These are phyloP conservation scores for Cynocephalus volans DNA, from an alignment of 2,113 vertebrate genomes.

Conservation along the genomic window DNA sequence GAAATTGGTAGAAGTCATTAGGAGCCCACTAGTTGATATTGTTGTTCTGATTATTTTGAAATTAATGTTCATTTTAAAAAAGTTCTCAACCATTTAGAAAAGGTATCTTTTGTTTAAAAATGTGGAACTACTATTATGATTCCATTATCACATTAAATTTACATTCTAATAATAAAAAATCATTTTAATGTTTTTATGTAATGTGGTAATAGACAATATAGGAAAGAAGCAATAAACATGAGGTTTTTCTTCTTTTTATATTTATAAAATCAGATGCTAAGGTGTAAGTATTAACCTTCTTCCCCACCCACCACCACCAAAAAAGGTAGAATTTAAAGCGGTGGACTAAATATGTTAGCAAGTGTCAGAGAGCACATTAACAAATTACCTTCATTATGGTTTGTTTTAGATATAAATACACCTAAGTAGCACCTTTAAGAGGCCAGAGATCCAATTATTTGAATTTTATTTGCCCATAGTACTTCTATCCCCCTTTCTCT, in stretches of 20 bases:
- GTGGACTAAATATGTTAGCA: neutral
- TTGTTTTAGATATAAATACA: slow-evolving; percentile 47
- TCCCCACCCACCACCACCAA: neutral
- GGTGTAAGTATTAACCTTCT: neutral
- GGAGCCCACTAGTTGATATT: neutral
- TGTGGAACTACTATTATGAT: neutral
- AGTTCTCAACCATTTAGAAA: slow-evolving; percentile 3
- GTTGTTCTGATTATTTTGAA: slow-evolving; percentile 56
- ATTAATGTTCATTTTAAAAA: slow-evolving; percentile 24
- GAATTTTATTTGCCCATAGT: slow-evolving; percentile 48
- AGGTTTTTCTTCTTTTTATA: slow-evolving; percentile 6
- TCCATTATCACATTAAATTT: slow-evolving; percentile 24
- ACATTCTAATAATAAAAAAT: neutral
- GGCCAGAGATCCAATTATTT: slow-evolving; percentile 17
- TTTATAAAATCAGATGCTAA: slow-evolving; percentile 37
- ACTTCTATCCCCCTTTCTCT: slow-evolving; percentile 40
- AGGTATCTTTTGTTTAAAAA: slow-evolving; percentile 29
- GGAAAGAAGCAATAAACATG: slow-evolving; percentile 21
- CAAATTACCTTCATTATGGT: neutral
- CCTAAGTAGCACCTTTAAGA: slow-evolving; percentile 15
- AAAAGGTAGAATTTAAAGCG: slow-evolving; percentile 14
- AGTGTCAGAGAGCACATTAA: neutral
- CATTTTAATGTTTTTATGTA: slow-evolving; percentile 1
- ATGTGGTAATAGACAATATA: neutral
- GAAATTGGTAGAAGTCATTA: slow-evolving; percentile 28